These are phyloP conservation scores for Lagodon rhomboides DNA, from an alignment of 2,797 vertebrate genomes.

Conservation along the genomic window DNA sequence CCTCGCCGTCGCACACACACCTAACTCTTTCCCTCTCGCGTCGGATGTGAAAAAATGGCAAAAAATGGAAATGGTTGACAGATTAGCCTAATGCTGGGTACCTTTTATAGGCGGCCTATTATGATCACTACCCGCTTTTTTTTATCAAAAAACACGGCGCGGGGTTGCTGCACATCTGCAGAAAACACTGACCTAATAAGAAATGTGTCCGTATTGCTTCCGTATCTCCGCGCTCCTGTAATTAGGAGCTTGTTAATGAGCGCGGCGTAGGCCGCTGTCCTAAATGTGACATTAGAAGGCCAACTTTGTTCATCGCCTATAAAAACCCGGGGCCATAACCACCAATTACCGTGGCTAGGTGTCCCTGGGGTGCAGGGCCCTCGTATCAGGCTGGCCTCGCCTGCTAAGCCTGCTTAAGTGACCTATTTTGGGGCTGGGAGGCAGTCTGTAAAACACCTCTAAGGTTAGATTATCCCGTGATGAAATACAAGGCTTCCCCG, in stretches of 20 bases:
- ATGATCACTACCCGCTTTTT: slow-evolving; percentile 85
- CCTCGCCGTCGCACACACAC: slow-evolving; percentile 42
- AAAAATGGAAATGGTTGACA: slow-evolving; percentile 93
- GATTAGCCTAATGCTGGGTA: slow-evolving; percentile 93
- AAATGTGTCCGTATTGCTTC: slow-evolving; percentile 7
- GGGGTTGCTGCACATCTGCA: slow-evolving; percentile 14
- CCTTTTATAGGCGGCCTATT: slow-evolving; percentile 88
- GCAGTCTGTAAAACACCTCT: slow-evolving; percentile 82
- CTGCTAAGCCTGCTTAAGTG: slow-evolving; percentile 83
- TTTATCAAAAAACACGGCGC: slow-evolving; percentile 83
- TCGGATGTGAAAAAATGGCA: slow-evolving; percentile 59
- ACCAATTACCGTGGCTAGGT: slow-evolving; percentile 80
- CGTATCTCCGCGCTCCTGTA: slow-evolving; percentile 61
- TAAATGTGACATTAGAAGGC: slow-evolving; percentile 79
- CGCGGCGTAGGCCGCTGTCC: slow-evolving; percentile 58
- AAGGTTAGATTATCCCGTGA: slow-evolving; percentile 85
- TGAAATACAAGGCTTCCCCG: slow-evolving; percentile 80
- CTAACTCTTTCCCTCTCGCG: slow-evolving; percentile 63
- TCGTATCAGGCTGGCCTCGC: slow-evolving; percentile 62
- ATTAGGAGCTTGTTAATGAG: slow-evolving; percentile 84
- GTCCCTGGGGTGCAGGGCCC: slow-evolving; percentile 71
- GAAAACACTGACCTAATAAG: slow-evolving; percentile 7
- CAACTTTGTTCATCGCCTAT: slow-evolving; percentile 74
- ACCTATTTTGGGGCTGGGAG: slow-evolving; percentile 80
- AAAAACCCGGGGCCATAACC: slow-evolving; percentile 78